phyloP scores from a whole-genome alignment of 2,888 invertebrate species.

The Anticlea derivata region DNA sequence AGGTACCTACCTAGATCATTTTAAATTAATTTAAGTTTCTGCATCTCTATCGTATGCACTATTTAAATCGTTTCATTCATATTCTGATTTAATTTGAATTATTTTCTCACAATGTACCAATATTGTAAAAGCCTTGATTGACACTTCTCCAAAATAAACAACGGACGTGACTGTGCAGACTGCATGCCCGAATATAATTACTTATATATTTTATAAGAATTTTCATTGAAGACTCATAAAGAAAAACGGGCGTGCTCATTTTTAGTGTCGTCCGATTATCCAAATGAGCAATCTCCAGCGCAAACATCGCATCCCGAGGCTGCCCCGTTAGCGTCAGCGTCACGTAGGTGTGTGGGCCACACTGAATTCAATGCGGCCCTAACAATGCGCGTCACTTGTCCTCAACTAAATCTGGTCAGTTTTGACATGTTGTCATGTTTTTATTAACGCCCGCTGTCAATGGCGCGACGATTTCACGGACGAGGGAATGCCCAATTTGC shows the following conservation, averaged over 20 bases:
- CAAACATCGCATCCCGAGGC: slow-evolving; percentile 65
- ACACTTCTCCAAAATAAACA: slow-evolving; percentile 29
- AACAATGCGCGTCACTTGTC: slow-evolving; percentile 79
- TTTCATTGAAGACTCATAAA: slow-evolving; percentile 31
- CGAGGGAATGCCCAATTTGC: slow-evolving; percentile 75
- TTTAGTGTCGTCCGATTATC: slow-evolving; percentile 66
- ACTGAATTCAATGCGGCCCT: slow-evolving; percentile 70
- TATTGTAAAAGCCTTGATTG: slow-evolving; percentile 5
- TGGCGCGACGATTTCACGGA: slow-evolving; percentile 68
- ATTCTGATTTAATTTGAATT: too few species aligned
- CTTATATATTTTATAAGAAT: slow-evolving; percentile 29
- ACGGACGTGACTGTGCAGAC: slow-evolving; percentile 47
- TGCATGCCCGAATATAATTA: slow-evolving; percentile 28
- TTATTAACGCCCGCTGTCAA: slow-evolving; percentile 77
- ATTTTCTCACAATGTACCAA: too few species aligned
- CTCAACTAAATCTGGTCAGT: slow-evolving; percentile 78
- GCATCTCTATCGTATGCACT: too few species aligned
- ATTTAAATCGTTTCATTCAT: too few species aligned
- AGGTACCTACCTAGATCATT: too few species aligned
- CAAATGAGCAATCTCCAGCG: slow-evolving; percentile 64
- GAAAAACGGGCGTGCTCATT: slow-evolving; percentile 73
- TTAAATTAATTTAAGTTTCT: too few species aligned
- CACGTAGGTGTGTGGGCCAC: slow-evolving; percentile 75
- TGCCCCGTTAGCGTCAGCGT: slow-evolving; percentile 46
- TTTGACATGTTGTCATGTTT: slow-evolving; percentile 83